Base-by-base conservation (phyloP, 2,113 vertebrate species). In the Engraulis encrasicolus region DNA sequence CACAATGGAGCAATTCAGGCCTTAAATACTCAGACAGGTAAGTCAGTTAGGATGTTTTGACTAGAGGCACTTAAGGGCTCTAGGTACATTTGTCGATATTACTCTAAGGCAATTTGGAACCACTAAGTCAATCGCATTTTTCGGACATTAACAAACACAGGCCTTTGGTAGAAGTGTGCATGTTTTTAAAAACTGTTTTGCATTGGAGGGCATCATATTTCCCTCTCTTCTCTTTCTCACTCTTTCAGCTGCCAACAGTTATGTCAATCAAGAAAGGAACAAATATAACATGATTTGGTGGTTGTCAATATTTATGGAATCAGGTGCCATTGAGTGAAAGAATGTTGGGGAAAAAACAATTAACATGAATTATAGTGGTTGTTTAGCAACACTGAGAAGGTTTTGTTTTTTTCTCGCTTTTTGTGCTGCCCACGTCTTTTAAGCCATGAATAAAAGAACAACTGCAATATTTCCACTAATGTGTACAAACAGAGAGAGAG, bases 21-120 rank as follows among this genome's bases (percentile, higher is more conserved):
- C 58, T 66, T 66, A 66, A 66, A 66, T 66, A 27, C 58, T 66
- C 31, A 27, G 58, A 23, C 58, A 66, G 58, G 58, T 66, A 66
- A 66, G 31, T 27, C n/a, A 27, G 58, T 66, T 23, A 31, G 2
- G 11, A n/a, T n/a, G 11, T n/a, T 27, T 31, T 66, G 58, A 27
- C 9, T 66, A 66, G 58, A 23, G 14, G 23, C 58, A 66, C 27
- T 31, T 12, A 1, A n/a, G n/a, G 6, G 23, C 27, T 14, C 9
- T 66, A 66, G 23, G 58, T 61, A 23, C 23, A 27, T 11, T 66
- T n/a, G 58, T 2, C 27, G 23, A 66, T 66, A 7, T n/a, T 6
- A n/a, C n/a, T n/a, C n/a, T n/a, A 58, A 20, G 23, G 54, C 19
- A n/a, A 31, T 66, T 9, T 20, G 40, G 40, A 3, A 45, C 58